Conservation (phyloP, 2,113 vertebrate species). For the Marmota flaviventris region DNA sequence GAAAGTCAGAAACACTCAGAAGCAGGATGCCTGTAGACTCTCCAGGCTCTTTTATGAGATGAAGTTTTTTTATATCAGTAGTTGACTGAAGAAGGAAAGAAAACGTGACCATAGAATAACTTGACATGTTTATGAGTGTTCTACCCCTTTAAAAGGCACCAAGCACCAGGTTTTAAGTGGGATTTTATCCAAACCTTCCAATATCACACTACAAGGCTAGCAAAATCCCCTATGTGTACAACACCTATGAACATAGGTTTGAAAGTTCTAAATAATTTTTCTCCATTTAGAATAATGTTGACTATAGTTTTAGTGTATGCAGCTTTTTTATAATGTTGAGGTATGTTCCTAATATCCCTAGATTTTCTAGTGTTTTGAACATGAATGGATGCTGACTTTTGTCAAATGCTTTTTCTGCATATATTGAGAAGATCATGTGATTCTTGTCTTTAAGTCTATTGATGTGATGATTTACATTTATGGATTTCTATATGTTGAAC, state of each 20-base stretch:
- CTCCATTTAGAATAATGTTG: too few species aligned
- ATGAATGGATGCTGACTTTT: too few species aligned
- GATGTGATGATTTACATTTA: too few species aligned
- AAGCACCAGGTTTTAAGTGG: background rate
- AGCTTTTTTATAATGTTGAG: too few species aligned
- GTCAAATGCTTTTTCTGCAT: too few species aligned
- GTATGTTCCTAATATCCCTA: too few species aligned
- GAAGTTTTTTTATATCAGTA: background rate
- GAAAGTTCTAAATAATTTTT: background rate
- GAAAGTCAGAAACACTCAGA: background rate
- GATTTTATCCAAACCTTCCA: background rate
- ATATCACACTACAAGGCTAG: background rate
- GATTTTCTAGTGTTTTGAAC: too few species aligned
- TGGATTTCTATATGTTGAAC: too few species aligned
- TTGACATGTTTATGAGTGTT: background rate
- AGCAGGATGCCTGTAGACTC: background rate
- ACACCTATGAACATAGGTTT: background rate
- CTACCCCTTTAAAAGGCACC: background rate
- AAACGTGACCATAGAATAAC: background rate
- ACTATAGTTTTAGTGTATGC: too few species aligned
- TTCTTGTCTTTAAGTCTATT: too few species aligned
- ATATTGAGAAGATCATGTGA: too few species aligned
- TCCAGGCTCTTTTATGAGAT: background rate
- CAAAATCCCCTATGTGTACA: constrained; percentile 16
- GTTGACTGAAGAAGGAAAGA: background rate